Evolutionary conservation across 1,140 invertebrate genomes (phyloP).

Genomic region (Apis florea): DNA sequence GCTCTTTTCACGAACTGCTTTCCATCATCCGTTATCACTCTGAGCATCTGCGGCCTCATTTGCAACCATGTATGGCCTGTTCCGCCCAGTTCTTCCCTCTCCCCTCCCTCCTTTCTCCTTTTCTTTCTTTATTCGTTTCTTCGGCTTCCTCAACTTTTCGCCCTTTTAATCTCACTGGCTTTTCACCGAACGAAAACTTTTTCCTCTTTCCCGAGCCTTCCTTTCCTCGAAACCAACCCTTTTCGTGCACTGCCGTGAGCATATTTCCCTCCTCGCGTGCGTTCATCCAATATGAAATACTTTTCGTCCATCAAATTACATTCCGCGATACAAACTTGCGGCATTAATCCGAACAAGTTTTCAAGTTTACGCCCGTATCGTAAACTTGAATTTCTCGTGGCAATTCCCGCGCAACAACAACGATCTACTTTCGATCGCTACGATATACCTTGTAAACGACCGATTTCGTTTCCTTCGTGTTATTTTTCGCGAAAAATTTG

Average conservation of each 20-base stretch:
- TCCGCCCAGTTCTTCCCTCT: conserved; percentile 28
- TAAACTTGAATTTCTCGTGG: no score
- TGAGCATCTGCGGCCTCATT: conserved; percentile 73
- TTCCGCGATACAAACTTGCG: not conserved
- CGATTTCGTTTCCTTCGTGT: no score
- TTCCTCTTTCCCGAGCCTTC: not conserved
- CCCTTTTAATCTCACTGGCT: conserved; percentile 48
- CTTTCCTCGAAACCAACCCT: not conserved
- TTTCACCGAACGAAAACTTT: conserved; percentile 16
- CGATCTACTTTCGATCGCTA: not conserved
- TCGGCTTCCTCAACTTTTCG: conserved; percentile 30
- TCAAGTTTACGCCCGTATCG: not conserved
- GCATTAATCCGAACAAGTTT: not conserved
- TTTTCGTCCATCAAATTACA: not conserved
- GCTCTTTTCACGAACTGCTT: conserved; percentile 74
- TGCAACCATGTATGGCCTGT: conserved; percentile 69
- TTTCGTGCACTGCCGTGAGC: not conserved
- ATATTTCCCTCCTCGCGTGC: no score
- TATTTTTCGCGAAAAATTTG: no score
- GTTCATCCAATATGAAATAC: not conserved
- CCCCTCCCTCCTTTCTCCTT: conserved; percentile 2
- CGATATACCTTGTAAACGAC: no score
- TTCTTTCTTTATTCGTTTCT: conserved; percentile 47
- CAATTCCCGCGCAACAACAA: no score
- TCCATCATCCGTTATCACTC: conserved; percentile 73